These are phyloP conservation scores for Pampusana beccarii DNA, from an alignment of 2,113 vertebrate genomes.

Conservation along the genomic window DNA sequence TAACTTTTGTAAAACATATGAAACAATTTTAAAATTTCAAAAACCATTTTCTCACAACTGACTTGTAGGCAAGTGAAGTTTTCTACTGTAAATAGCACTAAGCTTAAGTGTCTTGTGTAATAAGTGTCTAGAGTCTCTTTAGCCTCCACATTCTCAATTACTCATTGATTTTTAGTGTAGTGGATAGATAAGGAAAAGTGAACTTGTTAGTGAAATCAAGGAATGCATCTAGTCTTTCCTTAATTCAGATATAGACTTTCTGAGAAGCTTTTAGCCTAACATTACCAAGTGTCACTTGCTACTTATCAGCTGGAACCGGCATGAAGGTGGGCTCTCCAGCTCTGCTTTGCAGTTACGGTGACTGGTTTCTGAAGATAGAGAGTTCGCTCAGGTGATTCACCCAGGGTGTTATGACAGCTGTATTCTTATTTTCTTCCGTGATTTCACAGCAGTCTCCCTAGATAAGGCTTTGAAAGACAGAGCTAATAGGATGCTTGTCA, in stretches of 20 bases:
- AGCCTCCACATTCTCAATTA: neutral
- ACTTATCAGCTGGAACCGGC: neutral
- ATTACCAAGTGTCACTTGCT: constrained; percentile 22
- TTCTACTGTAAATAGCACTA: neutral
- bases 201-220: constrained; percentile 40
- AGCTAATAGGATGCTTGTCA: constrained; percentile 45
- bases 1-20: neutral
- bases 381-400: constrained; percentile 29
- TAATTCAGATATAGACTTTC: constrained; percentile 10
- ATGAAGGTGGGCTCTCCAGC: neutral
- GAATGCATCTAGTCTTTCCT: constrained; percentile 15
- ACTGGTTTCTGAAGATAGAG: constrained; percentile 40
- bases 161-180: constrained; percentile 38
- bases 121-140: neutral
- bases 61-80: neutral
- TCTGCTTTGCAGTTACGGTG: neutral
- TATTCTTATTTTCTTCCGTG: constrained; percentile 39
- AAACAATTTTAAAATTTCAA: neutral
- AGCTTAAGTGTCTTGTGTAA: neutral
- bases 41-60: neutral
- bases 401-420: constrained; percentile 51
- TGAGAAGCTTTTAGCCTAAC: constrained; percentile 16
- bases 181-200: constrained; percentile 41
- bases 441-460: constrained; percentile 43
- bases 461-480: constrained; percentile 63